Percentiles rank a stretch among this genome's conserved stretches.
Conservation (phyloP, 2,113 vertebrate species). For the Entomyzon cyanotis region DNA sequence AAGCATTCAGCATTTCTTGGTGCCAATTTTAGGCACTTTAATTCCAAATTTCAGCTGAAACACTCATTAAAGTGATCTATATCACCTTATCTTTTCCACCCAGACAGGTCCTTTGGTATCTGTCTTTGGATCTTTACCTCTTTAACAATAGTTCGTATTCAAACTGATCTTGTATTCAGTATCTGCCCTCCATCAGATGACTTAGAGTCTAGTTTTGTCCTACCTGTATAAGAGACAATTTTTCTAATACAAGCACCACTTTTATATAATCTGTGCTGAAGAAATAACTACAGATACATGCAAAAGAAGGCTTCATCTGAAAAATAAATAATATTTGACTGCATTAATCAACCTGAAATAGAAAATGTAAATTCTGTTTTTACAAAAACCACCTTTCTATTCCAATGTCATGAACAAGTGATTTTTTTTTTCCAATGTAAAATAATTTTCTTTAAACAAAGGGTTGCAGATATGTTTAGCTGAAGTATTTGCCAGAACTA, state of each 20-base stretch:
- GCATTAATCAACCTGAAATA: background rate
- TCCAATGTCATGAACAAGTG: background rate
- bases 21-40: background rate
- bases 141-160: background rate
- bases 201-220: background rate
- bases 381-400: background rate
- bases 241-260: background rate
- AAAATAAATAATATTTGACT: background rate
- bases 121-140: constrained; percentile 27
- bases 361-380: background rate
- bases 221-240: background rate
- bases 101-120: constrained; percentile 24
- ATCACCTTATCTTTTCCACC: constrained; percentile 7
- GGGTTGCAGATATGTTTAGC: background rate
- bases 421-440: background rate
- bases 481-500: background rate
- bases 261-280: background rate
- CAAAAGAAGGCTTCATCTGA: background rate
- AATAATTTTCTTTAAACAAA: background rate
- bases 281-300: background rate
- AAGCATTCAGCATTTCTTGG: constrained; percentile 2
- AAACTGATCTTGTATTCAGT: background rate
- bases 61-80: constrained; percentile 17
- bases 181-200: background rate
- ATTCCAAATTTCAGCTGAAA: constrained; percentile 19